These are phyloP conservation scores for Pseudanteris insignis DNA, from an alignment of 2,888 invertebrate species.

Conservation along the genomic window DNA sequence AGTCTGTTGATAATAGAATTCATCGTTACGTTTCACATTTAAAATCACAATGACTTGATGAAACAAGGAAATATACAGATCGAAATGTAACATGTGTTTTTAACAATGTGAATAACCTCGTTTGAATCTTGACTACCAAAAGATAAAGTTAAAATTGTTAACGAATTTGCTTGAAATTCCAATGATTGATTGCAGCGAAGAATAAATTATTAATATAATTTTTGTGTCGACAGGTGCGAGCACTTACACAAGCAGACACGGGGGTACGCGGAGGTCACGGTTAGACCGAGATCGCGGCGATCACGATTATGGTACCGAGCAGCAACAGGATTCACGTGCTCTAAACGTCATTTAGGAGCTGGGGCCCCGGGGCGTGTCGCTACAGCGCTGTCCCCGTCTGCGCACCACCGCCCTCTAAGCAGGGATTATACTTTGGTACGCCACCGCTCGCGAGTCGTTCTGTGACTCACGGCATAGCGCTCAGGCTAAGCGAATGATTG, in stretches of 20 bases:
- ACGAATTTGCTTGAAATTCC: slow-evolving; percentile 5
- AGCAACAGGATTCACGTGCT: slow-evolving; percentile 68
- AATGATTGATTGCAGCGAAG: background rate
- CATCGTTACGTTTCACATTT: too few species aligned
- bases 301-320: slow-evolving; percentile 65
- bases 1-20: too few species aligned
- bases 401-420: slow-evolving; percentile 64
- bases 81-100: too few species aligned
- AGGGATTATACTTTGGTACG: slow-evolving; percentile 35
- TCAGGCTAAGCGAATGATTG: slow-evolving; percentile 33
- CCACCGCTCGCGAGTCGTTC: slow-evolving; percentile 36
- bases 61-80: too few species aligned
- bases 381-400: slow-evolving; percentile 64
- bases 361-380: slow-evolving; percentile 67
- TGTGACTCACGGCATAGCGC: slow-evolving; percentile 29
- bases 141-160: slow-evolving; percentile 3
- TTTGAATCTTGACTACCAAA: slow-evolving; percentile 18
- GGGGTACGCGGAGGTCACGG: slow-evolving; percentile 62
- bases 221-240: slow-evolving; percentile 44
- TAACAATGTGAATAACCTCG: too few species aligned
- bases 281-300: slow-evolving; percentile 65
- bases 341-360: slow-evolving; percentile 78
- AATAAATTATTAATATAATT: background rate
- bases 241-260: slow-evolving; percentile 55
- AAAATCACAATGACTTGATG: too few species aligned